These are phyloP conservation scores for Lepus europaeus DNA, from an alignment of 2,113 vertebrate genomes.

Conservation along the genomic window DNA sequence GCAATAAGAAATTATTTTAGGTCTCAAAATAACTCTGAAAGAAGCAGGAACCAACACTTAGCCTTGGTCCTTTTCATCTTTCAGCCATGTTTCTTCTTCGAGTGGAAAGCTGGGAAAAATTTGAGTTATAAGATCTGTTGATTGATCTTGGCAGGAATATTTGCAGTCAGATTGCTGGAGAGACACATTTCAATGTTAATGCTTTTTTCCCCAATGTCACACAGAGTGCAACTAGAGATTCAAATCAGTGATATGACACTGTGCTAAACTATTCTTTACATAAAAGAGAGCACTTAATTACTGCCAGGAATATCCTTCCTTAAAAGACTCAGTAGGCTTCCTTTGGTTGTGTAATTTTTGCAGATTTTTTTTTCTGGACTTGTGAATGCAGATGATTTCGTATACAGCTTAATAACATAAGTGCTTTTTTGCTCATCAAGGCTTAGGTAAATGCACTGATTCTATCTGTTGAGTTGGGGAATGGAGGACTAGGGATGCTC, in stretches of 20 bases:
- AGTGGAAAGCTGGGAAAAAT: constrained; percentile 36
- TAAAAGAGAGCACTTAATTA: constrained; percentile 66
- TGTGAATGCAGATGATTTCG: constrained; percentile 67
- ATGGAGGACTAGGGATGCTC: background rate
- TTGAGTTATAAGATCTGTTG: background rate
- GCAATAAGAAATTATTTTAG: background rate
- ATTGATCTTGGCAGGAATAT: background rate
- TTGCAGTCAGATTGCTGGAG: background rate
- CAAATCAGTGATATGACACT: constrained; percentile 60
- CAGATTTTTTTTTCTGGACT: constrained; percentile 53
- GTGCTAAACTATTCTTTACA: constrained; percentile 67
- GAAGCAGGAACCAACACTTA: background rate
- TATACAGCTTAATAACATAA: constrained; percentile 48
- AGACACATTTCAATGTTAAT: background rate
- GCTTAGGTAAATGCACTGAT: constrained; percentile 46
- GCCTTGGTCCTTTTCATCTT: background rate
- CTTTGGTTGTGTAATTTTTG: constrained; percentile 60
- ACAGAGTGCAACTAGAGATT: constrained; percentile 46
- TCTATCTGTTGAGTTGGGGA: background rate
- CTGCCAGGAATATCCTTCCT: constrained; percentile 65
- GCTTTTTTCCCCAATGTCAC: background rate
- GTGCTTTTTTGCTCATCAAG: constrained; percentile 27
- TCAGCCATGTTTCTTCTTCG: constrained; percentile 16
- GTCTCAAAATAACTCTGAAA: background rate
- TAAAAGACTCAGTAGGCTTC: constrained; percentile 63